Conservation (phyloP, 2,113 vertebrate genomes). For the Chaetodon trifascialis region DNA sequence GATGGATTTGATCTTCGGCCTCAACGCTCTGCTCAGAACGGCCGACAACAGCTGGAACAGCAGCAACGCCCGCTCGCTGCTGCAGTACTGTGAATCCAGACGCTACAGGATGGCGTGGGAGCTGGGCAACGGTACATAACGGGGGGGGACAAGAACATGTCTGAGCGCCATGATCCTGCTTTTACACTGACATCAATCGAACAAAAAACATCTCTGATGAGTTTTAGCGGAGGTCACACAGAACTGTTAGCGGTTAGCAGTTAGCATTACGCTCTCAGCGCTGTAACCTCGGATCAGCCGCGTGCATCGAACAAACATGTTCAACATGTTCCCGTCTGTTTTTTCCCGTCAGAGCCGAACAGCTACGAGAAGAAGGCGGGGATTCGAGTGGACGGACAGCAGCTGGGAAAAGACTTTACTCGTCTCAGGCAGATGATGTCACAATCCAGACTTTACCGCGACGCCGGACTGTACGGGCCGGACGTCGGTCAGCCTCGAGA, state of each 20-base stretch:
- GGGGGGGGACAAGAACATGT: no score
- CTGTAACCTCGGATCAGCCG: no score
- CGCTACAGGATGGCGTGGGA: conserved; percentile 92
- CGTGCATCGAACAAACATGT: no score
- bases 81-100: conserved; percentile 88
- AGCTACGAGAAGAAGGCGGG: conserved; percentile 94
- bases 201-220: no score
- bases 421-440: conserved; percentile 86
- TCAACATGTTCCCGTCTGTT: neutral
- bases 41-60: conserved; percentile 88
- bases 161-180: no score
- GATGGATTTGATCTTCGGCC: conserved; percentile 92
- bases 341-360: conserved; percentile 89
- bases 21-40: conserved; percentile 92
- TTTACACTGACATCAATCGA: no score
- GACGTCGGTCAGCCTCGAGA: conserved; percentile 89
- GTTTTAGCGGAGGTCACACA: no score
- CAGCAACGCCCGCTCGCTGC: conserved; percentile 86
- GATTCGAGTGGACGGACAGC: conserved; percentile 86
- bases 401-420: conserved; percentile 92
- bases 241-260: no score
- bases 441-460: conserved; percentile 81
- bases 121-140: conserved; percentile 88
- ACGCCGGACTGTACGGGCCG: conserved; percentile 88
- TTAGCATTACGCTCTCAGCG: no score